These are phyloP conservation scores for Trididemnum clinides DNA, from an alignment of 23 tunicate genomes.

Conservation along the genomic window DNA sequence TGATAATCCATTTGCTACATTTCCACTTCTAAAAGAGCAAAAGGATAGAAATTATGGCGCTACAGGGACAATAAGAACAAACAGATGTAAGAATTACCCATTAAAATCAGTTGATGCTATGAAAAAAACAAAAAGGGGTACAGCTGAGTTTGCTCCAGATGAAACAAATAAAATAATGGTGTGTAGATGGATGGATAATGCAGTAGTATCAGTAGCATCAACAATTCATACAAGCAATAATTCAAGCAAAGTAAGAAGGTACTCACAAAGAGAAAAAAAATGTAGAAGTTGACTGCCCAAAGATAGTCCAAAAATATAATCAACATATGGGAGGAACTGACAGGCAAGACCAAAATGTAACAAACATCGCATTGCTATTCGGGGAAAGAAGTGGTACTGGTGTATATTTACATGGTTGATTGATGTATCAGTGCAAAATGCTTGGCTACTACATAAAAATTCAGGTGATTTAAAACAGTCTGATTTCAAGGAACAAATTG, in stretches of 20 bases:
- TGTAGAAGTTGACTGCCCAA: neutral
- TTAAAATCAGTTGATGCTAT: neutral
- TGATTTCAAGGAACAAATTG: neutral
- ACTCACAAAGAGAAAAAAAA: neutral
- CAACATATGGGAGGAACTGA: constrained; percentile 9
- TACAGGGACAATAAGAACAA: neutral
- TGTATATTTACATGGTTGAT: neutral
- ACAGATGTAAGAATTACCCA: constrained; percentile 2
- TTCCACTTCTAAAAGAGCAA: neutral
- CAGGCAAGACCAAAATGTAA: neutral
- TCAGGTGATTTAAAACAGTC: neutral
- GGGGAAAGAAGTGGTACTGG: constrained; percentile 22
- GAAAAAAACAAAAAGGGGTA: constrained; percentile 6
- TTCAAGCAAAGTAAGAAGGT: constrained; percentile 3
- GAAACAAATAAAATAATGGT: neutral
- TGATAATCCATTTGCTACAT: neutral
- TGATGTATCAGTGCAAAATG: constrained; percentile 13
- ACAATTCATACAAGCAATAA: neutral
- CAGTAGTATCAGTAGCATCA: constrained; percentile 1
- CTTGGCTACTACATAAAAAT: neutral
- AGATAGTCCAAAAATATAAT: neutral
- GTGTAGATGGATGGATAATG: constrained; percentile 10
- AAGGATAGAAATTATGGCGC: neutral
- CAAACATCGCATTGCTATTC: neutral
- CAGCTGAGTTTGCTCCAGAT: neutral